Evolutionary conservation across 2,797 vertebrate genomes (phyloP), one percentile per base, ranked within the genome.

Genomic region (Argya squamiceps): DNA sequence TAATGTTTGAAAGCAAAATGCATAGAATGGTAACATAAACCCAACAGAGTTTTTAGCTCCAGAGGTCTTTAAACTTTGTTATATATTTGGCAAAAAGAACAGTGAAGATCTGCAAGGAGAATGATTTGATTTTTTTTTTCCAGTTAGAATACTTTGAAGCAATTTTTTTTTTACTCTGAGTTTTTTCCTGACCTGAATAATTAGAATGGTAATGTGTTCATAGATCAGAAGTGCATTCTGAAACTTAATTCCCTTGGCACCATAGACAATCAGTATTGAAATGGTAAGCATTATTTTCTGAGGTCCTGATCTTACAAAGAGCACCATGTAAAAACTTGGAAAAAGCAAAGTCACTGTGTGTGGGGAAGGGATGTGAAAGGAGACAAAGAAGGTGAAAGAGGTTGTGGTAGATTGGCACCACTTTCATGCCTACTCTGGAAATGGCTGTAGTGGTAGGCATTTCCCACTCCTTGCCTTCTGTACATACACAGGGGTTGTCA

Each of bases 181-280:
- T 44, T 91, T 91, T 88, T 85, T 77, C 71, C 69, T 95, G 82
- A 77, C 81, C 89, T 89, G 78, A 80, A 91, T 95, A 96, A 96
- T 92, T 77, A 74, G 60, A 50, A 71, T 89, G 68, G 39, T 85
- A 91, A 83, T 85, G 32, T 67, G 47, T 88, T 90, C 55, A 32
- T 76, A 89, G 59, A 64, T 94, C 56, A 59, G 73, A 82, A 79
- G 39, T 71, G 19, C 37, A 76, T 84, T 92, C 84, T 92, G 58
- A 88, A 96, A 68, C 23, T 50, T 83, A 91, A 78, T 83, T 92
- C 46, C 26, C 53, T 93, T 1, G 1, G n/a, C 37, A 68, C 36
- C 19, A 10, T 52, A 89, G 53, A 80, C 71, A 83, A 68, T 89
- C 67, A 78, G 58, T 67, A 68, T 34, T 78, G 53, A 94, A 94